Evolutionary conservation across 2,113 vertebrate species (phyloP), one percentile per base, ranked within the genome.

Genomic region (Cathartes aura): DNA sequence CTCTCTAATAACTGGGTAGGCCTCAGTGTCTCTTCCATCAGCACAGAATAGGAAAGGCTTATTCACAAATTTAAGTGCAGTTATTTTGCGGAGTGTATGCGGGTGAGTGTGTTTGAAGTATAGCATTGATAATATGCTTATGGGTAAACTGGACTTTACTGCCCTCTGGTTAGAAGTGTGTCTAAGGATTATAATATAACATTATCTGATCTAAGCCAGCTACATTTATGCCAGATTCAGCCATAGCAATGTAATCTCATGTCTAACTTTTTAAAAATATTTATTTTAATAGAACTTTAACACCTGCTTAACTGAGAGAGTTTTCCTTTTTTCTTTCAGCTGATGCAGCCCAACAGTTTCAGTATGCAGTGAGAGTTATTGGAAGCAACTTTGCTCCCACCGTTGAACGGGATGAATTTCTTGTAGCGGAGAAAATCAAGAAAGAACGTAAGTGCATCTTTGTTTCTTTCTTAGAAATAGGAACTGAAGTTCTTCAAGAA

Each of bases 381-480:
- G 99, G 99, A 96, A 99, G 99, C 92, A 99, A 99, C 98, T 99
- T 99, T 73, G 99, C 99, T 73, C 99, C 99, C 45, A 99, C 99
- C 3, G 99, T 99, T 60, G 99, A 99, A 78, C 98, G 99, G 73
- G 99, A 99, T 76, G 99, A 99, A 97, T 99, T 99, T 98, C 98
- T 99, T 82, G 99, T 99, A 62, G 99, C 99, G 0, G 99, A 99
- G 97, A 99, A 99, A 97, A 99, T 99, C 96, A 99, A 99, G 98
- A 99, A 99, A 98, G 99, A 99, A 93, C 80, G 99, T 99, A 98
- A 93, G 99, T 99, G 75, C 73, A 8, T 92, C 34, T 94, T 92
- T 91, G 21, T 73, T 90, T 43, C 15, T 43, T 89, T 43, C 75
- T 89, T 82, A 79, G 55, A 82, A 85, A 43, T 38, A 64, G 5